These are phyloP conservation scores for Engraulis encrasicolus DNA, from an alignment of 2,113 vertebrate species.

Conservation along the genomic window DNA sequence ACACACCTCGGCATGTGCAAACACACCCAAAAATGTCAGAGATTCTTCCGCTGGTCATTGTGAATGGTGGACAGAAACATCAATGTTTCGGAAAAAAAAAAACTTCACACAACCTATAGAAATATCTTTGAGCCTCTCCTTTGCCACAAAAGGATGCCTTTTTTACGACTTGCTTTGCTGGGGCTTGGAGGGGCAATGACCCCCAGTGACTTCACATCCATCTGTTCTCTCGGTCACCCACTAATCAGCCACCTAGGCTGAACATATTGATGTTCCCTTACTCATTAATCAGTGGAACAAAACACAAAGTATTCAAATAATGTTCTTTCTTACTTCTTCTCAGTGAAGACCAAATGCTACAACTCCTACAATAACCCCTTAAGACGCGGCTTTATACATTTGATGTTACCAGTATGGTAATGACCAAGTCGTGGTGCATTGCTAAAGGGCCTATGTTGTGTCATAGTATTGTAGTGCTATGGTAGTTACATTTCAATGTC, in stretches of 20 bases:
- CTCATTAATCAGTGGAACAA: not conserved
- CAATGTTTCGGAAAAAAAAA: slow-evolving; percentile 12
- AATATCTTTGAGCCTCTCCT: not conserved
- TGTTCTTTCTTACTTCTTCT: too few relatives aligned
- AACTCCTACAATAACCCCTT: too few relatives aligned
- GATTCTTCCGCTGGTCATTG: slow-evolving; percentile 7
- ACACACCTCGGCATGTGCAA: slow-evolving; percentile 12
- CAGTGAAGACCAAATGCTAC: too few relatives aligned
- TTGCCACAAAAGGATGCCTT: not conserved
- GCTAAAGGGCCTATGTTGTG: too few relatives aligned
- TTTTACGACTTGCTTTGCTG: slow-evolving; percentile 3
- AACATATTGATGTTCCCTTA: not conserved
- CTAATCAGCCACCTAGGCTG: slow-evolving; percentile 2
- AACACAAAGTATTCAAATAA: not conserved
- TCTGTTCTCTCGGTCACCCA: not conserved
- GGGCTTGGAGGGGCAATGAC: not conserved
- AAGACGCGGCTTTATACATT: too few relatives aligned
- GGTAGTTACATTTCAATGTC: too few relatives aligned
- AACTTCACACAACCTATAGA: slow-evolving; percentile 13
- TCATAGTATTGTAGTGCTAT: too few relatives aligned
- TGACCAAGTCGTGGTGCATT: too few relatives aligned
- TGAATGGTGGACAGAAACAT: slow-evolving; percentile 1
- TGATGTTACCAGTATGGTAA: too few relatives aligned
- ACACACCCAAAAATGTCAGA: slow-evolving; percentile 15
- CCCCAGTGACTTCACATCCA: not conserved